Evolutionary conservation across 1,140 invertebrate species (phyloP), one percentile per base, ranked within the genome.

Genomic region (Dufourea novaeangliae): DNA sequence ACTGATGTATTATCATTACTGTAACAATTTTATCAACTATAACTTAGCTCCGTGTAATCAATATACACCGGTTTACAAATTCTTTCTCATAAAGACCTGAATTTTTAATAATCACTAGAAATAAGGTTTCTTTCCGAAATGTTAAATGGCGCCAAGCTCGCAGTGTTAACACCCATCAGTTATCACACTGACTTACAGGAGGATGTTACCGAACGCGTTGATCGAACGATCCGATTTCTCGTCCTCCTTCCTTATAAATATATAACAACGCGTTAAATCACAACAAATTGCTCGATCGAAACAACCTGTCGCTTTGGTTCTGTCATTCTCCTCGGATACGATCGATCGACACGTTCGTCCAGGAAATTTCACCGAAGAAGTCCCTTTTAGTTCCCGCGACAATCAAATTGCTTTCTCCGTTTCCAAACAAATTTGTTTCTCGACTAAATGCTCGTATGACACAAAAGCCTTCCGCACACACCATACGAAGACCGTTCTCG

Each of bases 121-220:
- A 29, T 29, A 29, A 56, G 17, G 10, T 41, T 41, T 37, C 34
- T 37, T 37, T 37, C 10, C 34, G 34, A 37, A 37, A 37, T 10
- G 34, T n/a, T n/a, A n/a, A n/a, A 37, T 37, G 34, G 50, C n/a
- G n/a, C 1, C 50, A 22, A 20, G 25, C 25, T 56, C 54, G 3
- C 25, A 27, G 12, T 4, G 12, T 29, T 17, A 75, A 68, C 22
- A 10, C 54, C 34, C 1, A 39, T 69, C 22, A 44, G 25, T 63
- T 81, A 73, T 78, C 79, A 34, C 46, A 57, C 52, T 41, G 41
- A 63, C 12, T 37, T 29, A n/a, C n/a, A 11, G 41, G 64, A 32
- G 17, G n/a, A 56, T 29, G 25, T 52, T 22, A 14, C 59, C 66
- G 67, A 62, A 56, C 39, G 71, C 39, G 32, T 14, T 5, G 12